These are phyloP conservation scores for Aporrectodea caliginosa DNA, from an alignment of 1,140 invertebrate genomes.

Conservation along the genomic window DNA sequence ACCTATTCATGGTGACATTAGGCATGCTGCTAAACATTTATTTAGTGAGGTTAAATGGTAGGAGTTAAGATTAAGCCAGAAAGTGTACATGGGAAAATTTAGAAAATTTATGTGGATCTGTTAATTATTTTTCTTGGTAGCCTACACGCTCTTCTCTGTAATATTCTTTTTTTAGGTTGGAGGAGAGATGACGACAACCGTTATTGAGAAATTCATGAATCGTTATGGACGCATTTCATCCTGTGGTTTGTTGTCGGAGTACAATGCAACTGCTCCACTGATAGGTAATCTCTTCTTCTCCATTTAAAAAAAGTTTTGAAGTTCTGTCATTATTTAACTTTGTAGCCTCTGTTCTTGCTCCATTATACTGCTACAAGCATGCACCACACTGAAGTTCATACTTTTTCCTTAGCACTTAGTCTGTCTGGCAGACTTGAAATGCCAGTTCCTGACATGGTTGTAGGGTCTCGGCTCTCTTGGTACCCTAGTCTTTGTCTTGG, in stretches of 20 bases:
- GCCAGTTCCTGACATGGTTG: no score
- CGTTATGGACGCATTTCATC: constrained; percentile 32
- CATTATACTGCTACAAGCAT: not conserved
- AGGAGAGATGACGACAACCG: constrained; percentile 34
- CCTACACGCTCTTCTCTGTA: no score
- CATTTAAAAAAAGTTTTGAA: not conserved
- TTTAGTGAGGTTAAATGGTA: no score
- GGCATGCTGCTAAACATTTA: no score
- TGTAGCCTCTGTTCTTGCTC: not conserved
- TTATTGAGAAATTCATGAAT: constrained; percentile 35
- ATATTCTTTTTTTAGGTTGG: constrained; percentile 42
- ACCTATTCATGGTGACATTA: no score
- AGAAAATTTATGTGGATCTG: no score
- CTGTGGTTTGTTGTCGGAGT: constrained; percentile 39
- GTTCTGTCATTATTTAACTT: not conserved
- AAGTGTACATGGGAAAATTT: no score
- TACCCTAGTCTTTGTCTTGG: no score
- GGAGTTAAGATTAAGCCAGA: no score
- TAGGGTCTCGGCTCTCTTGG: no score
- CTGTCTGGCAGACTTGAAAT: no score
- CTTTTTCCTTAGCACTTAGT: not conserved
- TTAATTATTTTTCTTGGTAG: no score
- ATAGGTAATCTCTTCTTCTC: constrained; percentile 13
- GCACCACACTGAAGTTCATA: not conserved
- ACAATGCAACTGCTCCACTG: constrained; percentile 29